Evolutionary conservation across 2,888 invertebrate genomes (phyloP).

Genomic region (Eumacrocentrus americanus): DNA sequence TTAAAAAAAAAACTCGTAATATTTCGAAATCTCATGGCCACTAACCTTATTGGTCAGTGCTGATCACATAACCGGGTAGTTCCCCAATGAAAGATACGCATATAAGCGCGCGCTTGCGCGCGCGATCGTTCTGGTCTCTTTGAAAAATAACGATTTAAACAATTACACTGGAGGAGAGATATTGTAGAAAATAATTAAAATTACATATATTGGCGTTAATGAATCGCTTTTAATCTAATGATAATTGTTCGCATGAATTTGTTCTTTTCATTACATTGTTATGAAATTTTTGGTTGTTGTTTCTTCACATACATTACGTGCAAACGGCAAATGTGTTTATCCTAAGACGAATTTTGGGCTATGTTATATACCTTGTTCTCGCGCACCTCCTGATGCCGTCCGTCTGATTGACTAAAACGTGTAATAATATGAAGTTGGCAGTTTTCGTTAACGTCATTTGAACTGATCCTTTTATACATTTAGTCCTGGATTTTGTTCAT

Average conservation of each 20-base stretch:
- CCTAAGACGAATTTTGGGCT: slow-evolving; percentile 42
- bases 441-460: slow-evolving; percentile 55
- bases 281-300: slow-evolving; percentile 1
- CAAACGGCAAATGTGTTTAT: slow-evolving; percentile 39
- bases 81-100: too few relatives aligned
- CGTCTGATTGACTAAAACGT: slow-evolving; percentile 54
- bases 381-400: slow-evolving; percentile 25
- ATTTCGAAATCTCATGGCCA: too few relatives aligned
- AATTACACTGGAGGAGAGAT: slow-evolving; percentile 3
- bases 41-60: too few relatives aligned
- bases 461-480: slow-evolving; percentile 42
- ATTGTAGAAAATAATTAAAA: slow-evolving; percentile 17
- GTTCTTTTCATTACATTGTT: not conserved
- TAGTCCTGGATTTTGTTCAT: slow-evolving; percentile 30
- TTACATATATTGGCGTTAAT: slow-evolving; percentile 6
- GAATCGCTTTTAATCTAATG: slow-evolving; percentile 14
- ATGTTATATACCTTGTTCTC: slow-evolving; percentile 20
- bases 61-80: too few relatives aligned
- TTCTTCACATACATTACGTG: slow-evolving; percentile 25
- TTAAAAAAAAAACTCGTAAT: too few relatives aligned
- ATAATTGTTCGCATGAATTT: slow-evolving; percentile 12
- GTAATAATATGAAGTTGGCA: slow-evolving; percentile 58
- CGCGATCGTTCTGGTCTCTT: too few relatives aligned
- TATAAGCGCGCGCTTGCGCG: too few relatives aligned
- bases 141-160: slow-evolving; percentile 8